A percentile compares a stretch with the other conserved stretches of the same genome.
These are phyloP conservation scores for Melanophora roralis DNA, from an alignment of 2,888 invertebrate genomes.

Conservation along the genomic window DNA sequence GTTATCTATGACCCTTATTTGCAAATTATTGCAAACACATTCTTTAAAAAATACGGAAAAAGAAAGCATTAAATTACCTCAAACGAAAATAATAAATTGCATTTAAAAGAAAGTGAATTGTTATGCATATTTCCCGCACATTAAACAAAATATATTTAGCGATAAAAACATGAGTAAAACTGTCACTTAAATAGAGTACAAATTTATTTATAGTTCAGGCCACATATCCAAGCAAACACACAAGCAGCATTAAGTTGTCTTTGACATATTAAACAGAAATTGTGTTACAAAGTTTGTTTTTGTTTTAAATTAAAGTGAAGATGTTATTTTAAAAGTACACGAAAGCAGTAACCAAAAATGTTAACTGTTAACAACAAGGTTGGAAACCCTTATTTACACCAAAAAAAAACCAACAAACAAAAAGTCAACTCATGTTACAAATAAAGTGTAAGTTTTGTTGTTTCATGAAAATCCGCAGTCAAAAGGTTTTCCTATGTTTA, in stretches of 20 bases:
- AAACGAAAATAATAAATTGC: constrained; percentile 7
- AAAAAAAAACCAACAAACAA: neutral
- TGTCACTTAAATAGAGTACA: neutral
- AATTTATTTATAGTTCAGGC: constrained; percentile 43
- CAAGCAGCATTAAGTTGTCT: neutral
- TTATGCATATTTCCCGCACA: constrained; percentile 44
- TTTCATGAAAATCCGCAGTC: constrained; percentile 42
- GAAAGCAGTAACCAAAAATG: neutral
- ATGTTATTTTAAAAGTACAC: constrained; percentile 22
- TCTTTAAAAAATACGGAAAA: neutral
- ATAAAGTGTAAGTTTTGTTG: constrained; percentile 29
- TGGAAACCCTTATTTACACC: neutral
- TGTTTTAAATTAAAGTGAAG: constrained; percentile 54
- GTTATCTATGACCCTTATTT: neutral
- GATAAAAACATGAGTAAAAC: neutral
- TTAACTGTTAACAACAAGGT: constrained; percentile 27
- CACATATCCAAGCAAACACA: constrained; percentile 40
- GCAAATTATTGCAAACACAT: neutral
- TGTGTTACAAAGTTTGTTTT: neutral
- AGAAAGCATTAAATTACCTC: neutral
- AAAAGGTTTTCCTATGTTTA: constrained; percentile 47
- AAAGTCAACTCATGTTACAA: constrained; percentile 25
- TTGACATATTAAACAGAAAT: neutral
- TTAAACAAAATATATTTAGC: neutral
- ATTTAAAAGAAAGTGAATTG: constrained; percentile 45